A percentile compares a stretch with the other conserved stretches of the same genome.
These are phyloP conservation scores for Gallinago stenura DNA, from an alignment of 2,797 vertebrate genomes.

Conservation along the genomic window DNA sequence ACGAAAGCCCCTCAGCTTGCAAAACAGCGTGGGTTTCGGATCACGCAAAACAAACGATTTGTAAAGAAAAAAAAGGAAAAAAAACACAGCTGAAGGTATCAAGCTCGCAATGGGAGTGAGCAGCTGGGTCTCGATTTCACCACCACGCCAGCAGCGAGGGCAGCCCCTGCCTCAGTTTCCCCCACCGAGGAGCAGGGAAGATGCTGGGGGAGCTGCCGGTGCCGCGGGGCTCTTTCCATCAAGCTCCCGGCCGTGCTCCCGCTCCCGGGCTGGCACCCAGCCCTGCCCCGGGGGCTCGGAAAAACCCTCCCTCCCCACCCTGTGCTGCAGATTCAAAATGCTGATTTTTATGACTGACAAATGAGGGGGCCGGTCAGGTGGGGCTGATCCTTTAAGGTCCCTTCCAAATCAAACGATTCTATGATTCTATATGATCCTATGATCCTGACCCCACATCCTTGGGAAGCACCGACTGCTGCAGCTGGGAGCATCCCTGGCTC, in stretches of 20 bases:
- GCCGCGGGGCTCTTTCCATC: accelerated
- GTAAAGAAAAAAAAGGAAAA: background rate
- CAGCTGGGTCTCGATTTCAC: background rate
- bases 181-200: accelerated
- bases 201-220: accelerated
- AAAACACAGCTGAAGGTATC: background rate
- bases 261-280: background rate
- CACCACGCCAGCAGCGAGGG: accelerated
- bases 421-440: too few relatives aligned
- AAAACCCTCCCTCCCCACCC: background rate
- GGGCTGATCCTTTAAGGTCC: background rate
- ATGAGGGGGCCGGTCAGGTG: accelerated
- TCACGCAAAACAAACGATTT: background rate
- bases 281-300: background rate
- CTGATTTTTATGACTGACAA: background rate
- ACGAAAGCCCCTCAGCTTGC: conserved; percentile 31
- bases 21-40: background rate
- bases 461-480: background rate
- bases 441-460: background rate
- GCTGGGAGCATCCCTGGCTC: background rate
- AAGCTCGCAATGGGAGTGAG: background rate
- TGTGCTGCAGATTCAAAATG: accelerated
- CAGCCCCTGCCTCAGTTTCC: conserved; percentile 2
- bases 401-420: too few relatives aligned
- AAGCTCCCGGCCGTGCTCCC: accelerated